These are phyloP conservation scores for Gephyroberyx darwinii DNA, from an alignment of 2,797 vertebrate species.

Conservation along the genomic window DNA sequence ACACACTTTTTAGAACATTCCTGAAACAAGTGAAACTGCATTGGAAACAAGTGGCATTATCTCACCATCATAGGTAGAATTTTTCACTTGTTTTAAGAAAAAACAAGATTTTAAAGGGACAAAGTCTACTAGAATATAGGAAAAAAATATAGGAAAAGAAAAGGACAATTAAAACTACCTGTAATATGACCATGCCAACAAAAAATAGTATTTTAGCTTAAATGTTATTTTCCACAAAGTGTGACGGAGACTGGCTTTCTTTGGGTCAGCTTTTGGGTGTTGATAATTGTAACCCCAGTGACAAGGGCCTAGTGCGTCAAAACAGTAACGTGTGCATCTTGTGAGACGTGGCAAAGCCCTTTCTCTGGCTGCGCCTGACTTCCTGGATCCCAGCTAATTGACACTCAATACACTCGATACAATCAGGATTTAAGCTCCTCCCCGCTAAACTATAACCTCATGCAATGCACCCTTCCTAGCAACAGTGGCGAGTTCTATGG, in stretches of 20 bases:
- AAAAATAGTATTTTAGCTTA: no score
- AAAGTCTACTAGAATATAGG: no score
- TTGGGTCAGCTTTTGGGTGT: not conserved
- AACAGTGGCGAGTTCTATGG: constrained; percentile 7
- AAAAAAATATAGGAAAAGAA: no score
- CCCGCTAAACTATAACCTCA: not conserved
- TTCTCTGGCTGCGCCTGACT: not conserved
- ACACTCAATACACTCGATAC: constrained; percentile 8
- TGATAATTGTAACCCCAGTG: not conserved
- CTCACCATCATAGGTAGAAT: no score
- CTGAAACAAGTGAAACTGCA: no score
- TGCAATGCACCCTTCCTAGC: not conserved
- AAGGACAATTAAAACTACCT: no score
- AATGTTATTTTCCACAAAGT: no score
- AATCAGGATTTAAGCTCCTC: constrained; percentile 1
- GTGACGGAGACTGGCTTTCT: not conserved
- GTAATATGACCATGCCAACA: no score
- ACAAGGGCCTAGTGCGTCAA: not conserved
- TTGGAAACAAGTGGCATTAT: no score
- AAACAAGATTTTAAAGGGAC: no score
- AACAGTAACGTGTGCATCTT: constrained; percentile 1
- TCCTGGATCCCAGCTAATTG: not conserved
- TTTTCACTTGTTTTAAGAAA: no score
- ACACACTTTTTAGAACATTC: no score
- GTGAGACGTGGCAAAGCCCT: constrained; percentile 2